These are phyloP conservation scores for Micronycteris hirsuta DNA, from an alignment of 2,113 vertebrate genomes.

Conservation along the genomic window DNA sequence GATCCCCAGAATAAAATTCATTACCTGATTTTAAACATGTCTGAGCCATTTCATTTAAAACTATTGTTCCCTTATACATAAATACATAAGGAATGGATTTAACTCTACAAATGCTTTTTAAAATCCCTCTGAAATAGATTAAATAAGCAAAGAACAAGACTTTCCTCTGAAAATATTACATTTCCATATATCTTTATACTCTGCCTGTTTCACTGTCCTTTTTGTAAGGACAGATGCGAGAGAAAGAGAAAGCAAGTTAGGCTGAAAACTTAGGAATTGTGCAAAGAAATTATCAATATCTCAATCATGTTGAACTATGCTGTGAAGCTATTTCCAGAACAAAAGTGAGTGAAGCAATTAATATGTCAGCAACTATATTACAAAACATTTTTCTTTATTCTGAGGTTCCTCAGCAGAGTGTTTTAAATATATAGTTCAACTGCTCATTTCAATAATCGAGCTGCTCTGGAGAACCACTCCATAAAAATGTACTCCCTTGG, in stretches of 20 bases:
- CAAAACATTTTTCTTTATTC: conserved; percentile 62
- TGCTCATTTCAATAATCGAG: conserved; percentile 43
- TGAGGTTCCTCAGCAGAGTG: conserved; percentile 1
- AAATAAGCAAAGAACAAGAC: conserved; percentile 13
- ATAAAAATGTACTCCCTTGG: background rate
- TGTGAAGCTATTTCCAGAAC: conserved; percentile 64
- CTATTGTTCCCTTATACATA: background rate
- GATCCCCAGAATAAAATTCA: background rate
- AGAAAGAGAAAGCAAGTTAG: conserved; percentile 6
- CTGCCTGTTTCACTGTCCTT: background rate
- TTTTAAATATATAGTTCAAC: conserved; percentile 55
- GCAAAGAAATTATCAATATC: conserved; percentile 59
- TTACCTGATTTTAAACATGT: background rate
- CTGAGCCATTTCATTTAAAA: background rate
- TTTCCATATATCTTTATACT: background rate
- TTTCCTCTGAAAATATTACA: background rate
- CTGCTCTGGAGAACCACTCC: conserved; percentile 16
- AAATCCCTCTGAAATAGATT: background rate
- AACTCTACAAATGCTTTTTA: background rate
- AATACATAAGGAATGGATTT: background rate
- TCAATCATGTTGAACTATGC: conserved; percentile 45
- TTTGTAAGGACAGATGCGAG: background rate
- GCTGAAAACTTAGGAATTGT: conserved; percentile 40
- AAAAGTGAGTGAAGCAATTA: conserved; percentile 70
- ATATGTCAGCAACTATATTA: conserved; percentile 62